Conservation (phyloP, 2,797 vertebrate genomes). For the Sphenopsis melanotis region DNA sequence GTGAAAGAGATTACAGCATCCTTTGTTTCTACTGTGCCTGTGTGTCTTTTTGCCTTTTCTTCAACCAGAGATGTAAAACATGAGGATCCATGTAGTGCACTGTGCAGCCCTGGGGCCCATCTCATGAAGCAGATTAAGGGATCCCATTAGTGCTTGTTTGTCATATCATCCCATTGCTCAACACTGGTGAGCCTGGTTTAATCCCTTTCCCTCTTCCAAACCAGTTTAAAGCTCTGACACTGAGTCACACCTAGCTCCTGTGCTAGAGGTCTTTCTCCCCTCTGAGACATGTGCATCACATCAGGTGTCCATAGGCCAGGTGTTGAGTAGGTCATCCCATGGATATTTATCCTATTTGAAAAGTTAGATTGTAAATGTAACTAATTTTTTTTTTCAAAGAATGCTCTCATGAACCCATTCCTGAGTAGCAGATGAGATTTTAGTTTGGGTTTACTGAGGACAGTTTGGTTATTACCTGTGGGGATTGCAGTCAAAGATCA, state of each 20-base stretch:
- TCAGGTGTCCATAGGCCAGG: background rate
- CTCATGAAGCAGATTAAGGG: background rate
- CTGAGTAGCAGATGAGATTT: background rate
- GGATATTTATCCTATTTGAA: background rate
- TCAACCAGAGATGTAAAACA: accelerated
- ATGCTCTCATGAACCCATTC: background rate
- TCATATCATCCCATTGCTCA: accelerated
- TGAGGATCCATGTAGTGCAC: background rate
- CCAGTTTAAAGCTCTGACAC: background rate
- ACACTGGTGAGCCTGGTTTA: accelerated
- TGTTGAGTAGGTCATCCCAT: background rate
- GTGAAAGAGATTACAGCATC: background rate
- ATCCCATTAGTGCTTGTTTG: background rate
- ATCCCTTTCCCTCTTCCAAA: background rate
- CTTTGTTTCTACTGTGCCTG: background rate
- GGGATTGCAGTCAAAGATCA: background rate
- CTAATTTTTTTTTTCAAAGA: background rate
- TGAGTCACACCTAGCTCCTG: background rate
- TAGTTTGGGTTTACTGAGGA: background rate
- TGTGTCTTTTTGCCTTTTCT: background rate
- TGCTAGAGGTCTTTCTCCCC: background rate
- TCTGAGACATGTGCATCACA: accelerated
- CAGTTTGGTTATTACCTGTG: background rate
- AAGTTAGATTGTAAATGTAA: background rate
- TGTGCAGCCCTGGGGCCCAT: background rate